phyloP scores from a whole-genome alignment of 1,140 invertebrate genomes.

The Cydia pomonella region DNA sequence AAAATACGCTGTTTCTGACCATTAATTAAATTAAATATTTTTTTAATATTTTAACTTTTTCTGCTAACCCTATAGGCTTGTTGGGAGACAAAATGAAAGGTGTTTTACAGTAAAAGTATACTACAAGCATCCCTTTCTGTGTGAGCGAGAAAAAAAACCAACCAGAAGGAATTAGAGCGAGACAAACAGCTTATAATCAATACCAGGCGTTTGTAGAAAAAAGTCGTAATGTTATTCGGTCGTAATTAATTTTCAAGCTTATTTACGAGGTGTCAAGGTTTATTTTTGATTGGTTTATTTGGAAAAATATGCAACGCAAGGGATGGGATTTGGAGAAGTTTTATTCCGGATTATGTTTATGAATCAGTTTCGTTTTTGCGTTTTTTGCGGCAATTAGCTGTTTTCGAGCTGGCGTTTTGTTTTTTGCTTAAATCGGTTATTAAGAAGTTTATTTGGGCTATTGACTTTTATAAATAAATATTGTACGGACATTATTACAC shows the following conservation, averaged over 20 bases:
- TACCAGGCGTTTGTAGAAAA: slow-evolving; percentile 2
- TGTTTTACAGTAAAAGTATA: slow-evolving; percentile 22
- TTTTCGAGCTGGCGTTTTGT: neutral
- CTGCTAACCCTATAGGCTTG: slow-evolving; percentile 7
- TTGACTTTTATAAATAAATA: too few species aligned
- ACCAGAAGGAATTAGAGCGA: slow-evolving; percentile 6
- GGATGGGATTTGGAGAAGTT: neutral
- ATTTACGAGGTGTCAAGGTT: neutral
- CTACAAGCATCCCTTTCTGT: slow-evolving; percentile 25
- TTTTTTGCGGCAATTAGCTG: slow-evolving; percentile 5
- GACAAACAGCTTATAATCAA: slow-evolving; percentile 13
- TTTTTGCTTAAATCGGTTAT: too few species aligned
- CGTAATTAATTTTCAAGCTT: neutral
- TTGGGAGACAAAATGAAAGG: slow-evolving; percentile 26
- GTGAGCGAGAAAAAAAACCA: neutral
- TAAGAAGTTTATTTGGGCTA: too few species aligned
- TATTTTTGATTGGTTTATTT: neutral
- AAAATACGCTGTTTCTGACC: too few species aligned
- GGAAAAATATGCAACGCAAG: neutral
- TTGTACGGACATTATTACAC: too few species aligned
- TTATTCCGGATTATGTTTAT: slow-evolving; percentile 11
- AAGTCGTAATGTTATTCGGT: slow-evolving; percentile 14
- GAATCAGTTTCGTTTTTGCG: neutral
- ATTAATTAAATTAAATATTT: too few species aligned
- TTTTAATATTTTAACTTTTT: slow-evolving; percentile 1